Evolutionary conservation across 2,113 vertebrate genomes (phyloP).

Genomic region (Serinus canaria): DNA sequence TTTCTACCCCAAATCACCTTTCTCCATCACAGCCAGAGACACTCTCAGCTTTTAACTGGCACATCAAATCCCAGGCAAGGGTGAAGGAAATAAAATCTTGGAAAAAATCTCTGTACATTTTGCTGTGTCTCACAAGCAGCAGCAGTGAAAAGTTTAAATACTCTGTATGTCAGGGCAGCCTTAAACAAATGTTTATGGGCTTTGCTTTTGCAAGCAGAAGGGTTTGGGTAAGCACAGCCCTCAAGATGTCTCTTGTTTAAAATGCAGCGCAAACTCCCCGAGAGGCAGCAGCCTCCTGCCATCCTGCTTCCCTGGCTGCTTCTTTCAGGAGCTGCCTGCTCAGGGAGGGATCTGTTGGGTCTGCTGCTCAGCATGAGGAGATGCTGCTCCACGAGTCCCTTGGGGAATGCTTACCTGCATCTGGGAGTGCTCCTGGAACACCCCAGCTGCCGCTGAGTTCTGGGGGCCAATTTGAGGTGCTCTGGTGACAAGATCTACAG

Average conservation of each 20-base stretch:
- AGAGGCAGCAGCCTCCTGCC: constrained; percentile 47
- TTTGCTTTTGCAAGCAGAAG: constrained; percentile 42
- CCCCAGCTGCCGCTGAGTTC: not conserved
- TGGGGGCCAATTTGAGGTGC: too few species aligned
- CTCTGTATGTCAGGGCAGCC: constrained; percentile 53
- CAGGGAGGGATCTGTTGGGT: constrained; percentile 3
- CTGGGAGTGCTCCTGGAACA: not conserved
- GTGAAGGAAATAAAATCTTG: constrained; percentile 10
- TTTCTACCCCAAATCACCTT: constrained; percentile 50
- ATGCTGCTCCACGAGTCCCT: not conserved
- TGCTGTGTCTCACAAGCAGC: constrained; percentile 27
- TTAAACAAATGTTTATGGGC: constrained; percentile 68
- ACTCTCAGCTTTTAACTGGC: constrained; percentile 35
- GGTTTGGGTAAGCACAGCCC: constrained; percentile 38
- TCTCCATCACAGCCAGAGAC: not conserved
- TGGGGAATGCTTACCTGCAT: not conserved
- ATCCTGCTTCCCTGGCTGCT: constrained; percentile 7
- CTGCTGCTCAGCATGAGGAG: not conserved
- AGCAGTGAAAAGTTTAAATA: constrained; percentile 21
- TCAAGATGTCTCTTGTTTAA: constrained; percentile 59
- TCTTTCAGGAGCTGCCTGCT: constrained; percentile 1
- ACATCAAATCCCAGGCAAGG: constrained; percentile 45
- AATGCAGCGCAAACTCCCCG: constrained; percentile 43
- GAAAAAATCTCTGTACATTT: constrained; percentile 3
- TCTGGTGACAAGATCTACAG: not conserved